Percentiles rank a stretch among this genome's conserved stretches.
phyloP scores from a whole-genome alignment of 2,797 vertebrate genomes.

The Trichosurus vulpecula region DNA sequence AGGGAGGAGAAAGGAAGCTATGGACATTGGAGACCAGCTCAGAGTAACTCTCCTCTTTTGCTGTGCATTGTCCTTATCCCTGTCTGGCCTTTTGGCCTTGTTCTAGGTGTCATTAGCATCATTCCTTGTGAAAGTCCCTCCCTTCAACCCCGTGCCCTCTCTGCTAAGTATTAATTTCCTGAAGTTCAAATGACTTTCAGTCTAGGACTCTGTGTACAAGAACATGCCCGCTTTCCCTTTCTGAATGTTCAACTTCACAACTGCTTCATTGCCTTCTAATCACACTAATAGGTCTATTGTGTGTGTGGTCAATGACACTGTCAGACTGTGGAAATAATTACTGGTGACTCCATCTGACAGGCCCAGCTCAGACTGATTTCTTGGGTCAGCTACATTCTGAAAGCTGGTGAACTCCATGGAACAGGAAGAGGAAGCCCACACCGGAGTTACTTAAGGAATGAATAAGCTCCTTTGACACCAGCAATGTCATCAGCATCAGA shows the following conservation, averaged over 20 bases:
- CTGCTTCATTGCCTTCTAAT: constrained; percentile 31
- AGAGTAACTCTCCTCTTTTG: background rate
- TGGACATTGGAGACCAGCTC: background rate
- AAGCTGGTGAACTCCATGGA: background rate
- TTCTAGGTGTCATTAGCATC: background rate
- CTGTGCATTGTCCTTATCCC: background rate
- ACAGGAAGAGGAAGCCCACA: background rate
- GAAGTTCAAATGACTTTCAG: background rate
- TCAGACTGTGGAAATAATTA: constrained; percentile 28
- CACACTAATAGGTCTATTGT: background rate
- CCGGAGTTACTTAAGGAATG: background rate
- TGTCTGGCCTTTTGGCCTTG: background rate
- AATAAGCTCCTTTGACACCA: background rate
- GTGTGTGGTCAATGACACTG: background rate
- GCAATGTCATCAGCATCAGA: background rate
- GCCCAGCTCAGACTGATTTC: background rate
- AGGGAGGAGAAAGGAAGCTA: background rate
- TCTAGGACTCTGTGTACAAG: background rate
- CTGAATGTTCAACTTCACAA: background rate
- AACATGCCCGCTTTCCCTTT: background rate
- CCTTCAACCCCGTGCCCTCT: rapidly evolving
- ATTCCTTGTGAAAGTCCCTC: background rate
- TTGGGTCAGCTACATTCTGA: constrained; percentile 5
- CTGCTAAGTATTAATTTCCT: background rate
- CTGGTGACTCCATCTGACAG: constrained; percentile 46